Percentiles rank a stretch among this genome's conserved stretches.
phyloP scores from a whole-genome alignment of 1,140 invertebrate species.

The Augochlora pura region DNA sequence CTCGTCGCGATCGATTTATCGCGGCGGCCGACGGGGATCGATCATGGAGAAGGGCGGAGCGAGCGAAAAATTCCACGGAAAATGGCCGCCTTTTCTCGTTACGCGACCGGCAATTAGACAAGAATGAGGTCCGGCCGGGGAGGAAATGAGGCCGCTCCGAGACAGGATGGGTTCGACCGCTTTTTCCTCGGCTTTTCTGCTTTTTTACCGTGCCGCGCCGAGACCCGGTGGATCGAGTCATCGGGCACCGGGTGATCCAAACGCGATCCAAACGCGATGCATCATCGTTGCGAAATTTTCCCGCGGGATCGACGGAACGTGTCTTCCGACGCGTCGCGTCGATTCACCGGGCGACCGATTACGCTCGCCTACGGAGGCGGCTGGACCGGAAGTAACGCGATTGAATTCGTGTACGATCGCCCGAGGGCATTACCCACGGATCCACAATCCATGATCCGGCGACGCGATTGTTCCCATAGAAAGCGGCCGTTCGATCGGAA shows the following conservation, averaged over 20 bases:
- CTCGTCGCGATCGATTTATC: too few relatives aligned
- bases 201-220: background rate
- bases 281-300: background rate
- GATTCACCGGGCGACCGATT: constrained; percentile 15
- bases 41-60: background rate
- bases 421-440: constrained; percentile 27
- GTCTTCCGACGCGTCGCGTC: background rate
- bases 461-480: constrained; percentile 21
- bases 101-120: constrained; percentile 35
- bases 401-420: constrained; percentile 34
- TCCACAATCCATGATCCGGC: constrained; percentile 3
- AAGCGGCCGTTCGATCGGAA: constrained; percentile 13
- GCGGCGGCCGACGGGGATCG: background rate
- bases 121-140: too few relatives aligned
- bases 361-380: background rate
- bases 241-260: background rate
- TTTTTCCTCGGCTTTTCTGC: background rate
- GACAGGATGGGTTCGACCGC: background rate
- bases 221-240: background rate
- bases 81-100: background rate
- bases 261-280: background rate
- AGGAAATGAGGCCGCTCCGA: constrained; percentile 8
- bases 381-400: constrained; percentile 37
- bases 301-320: background rate
- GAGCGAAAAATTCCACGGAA: background rate